Conservation (phyloP, 2,113 vertebrate genomes). For the Proterorhinus semilunaris region DNA sequence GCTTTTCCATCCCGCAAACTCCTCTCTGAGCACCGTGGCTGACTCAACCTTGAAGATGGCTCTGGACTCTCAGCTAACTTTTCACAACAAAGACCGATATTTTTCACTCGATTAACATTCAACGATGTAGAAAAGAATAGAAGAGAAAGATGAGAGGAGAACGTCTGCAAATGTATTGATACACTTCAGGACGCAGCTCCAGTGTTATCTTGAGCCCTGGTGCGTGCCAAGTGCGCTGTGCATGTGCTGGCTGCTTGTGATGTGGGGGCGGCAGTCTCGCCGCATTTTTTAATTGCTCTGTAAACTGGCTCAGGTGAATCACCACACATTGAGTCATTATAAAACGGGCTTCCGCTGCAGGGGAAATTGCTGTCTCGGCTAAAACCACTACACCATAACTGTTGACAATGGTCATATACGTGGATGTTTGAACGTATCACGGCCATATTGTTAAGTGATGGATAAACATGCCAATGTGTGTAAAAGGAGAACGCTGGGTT, state of each 20-base stretch:
- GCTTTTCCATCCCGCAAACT: slow-evolving; percentile 70
- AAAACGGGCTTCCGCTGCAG: background rate
- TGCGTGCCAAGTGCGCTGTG: slow-evolving; percentile 1
- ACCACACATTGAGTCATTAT: slow-evolving; percentile 16
- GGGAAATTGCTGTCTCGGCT: slow-evolving; percentile 6
- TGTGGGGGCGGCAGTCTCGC: slow-evolving; percentile 15
- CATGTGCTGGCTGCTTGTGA: slow-evolving; percentile 10
- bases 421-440: background rate
- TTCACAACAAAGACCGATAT: slow-evolving; percentile 59
- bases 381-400: slow-evolving; percentile 8
- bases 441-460: background rate
- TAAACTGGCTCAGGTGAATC: slow-evolving; percentile 28
- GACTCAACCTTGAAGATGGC: slow-evolving; percentile 63
- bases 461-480: slow-evolving; percentile 15
- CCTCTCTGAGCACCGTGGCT: slow-evolving; percentile 56
- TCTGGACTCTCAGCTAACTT: slow-evolving; percentile 57
- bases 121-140: too few relatives aligned
- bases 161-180: background rate
- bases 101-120: too few relatives aligned
- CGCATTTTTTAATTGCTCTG: slow-evolving; percentile 18
- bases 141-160: background rate
- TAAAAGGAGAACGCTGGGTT: slow-evolving; percentile 13
- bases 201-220: slow-evolving; percentile 11
- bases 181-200: slow-evolving; percentile 2
- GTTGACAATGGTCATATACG: slow-evolving; percentile 11